A percentile compares a stretch with the other conserved stretches of the same genome.
phyloP scores from a whole-genome alignment of 1,140 invertebrate species.

The Lethocerus indicus region DNA sequence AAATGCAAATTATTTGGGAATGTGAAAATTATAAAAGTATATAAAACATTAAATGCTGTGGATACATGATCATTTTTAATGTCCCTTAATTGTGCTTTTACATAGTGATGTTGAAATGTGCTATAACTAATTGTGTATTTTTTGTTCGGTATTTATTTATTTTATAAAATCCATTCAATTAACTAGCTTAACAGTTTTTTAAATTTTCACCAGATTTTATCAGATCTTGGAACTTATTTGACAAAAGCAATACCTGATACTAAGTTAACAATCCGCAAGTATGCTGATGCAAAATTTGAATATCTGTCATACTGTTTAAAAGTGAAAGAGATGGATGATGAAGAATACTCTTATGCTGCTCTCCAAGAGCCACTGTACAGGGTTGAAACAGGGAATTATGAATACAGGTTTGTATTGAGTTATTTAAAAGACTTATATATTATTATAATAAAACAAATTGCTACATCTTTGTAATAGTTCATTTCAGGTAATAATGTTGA shows the following conservation, averaged over 20 bases:
- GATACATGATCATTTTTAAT: too few species aligned
- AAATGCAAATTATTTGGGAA: too few species aligned
- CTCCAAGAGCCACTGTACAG: conserved; percentile 94
- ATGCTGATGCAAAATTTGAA: conserved; percentile 95
- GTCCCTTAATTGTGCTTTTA: neutral
- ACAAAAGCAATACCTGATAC: conserved; percentile 97
- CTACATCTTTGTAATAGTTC: too few species aligned
- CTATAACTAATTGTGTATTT: too few species aligned
- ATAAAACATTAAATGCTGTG: neutral
- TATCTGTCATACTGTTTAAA: conserved; percentile 97
- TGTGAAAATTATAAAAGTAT: too few species aligned
- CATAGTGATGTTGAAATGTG: too few species aligned
- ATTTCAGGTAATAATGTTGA: too few species aligned
- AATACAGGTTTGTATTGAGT: conserved; percentile 54
- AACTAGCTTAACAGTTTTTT: too few species aligned
- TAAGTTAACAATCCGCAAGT: conserved; percentile 90
- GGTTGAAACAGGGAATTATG: conserved; percentile 97
- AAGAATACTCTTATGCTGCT: conserved; percentile 84
- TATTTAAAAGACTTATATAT: too few species aligned
- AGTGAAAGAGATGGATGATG: conserved; percentile 96
- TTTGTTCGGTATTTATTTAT: too few species aligned
- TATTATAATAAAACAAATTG: too few species aligned
- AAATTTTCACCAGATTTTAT: conserved; percentile 45
- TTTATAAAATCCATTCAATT: too few species aligned
- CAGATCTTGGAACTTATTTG: conserved; percentile 88